These are phyloP conservation scores for Phylloscopus trochilus DNA, from an alignment of 2,113 vertebrate species.

Conservation along the genomic window DNA sequence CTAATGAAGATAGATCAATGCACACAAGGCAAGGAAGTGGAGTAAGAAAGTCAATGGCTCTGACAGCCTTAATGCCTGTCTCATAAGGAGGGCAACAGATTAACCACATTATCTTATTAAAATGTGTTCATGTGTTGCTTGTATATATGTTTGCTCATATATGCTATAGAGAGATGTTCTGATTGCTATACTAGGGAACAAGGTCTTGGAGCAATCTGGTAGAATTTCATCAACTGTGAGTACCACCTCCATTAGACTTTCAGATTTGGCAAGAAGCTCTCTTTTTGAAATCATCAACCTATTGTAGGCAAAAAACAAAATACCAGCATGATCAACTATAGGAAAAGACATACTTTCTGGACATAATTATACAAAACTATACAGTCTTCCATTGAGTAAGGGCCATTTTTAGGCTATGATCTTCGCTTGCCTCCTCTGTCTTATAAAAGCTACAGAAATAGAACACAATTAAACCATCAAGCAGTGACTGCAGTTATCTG, in stretches of 20 bases:
- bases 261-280: background rate
- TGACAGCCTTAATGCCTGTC: background rate
- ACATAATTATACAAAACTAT: background rate
- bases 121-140: background rate
- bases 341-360: background rate
- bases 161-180: background rate
- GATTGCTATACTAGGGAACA: background rate
- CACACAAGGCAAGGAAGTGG: background rate
- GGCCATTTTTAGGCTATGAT: constrained; percentile 18
- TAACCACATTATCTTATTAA: background rate
- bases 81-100: background rate
- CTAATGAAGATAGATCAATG: background rate
- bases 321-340: background rate
- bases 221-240: background rate
- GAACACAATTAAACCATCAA: background rate
- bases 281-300: background rate
- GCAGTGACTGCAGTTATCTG: background rate
- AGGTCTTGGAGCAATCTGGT: background rate
- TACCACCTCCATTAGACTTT: background rate
- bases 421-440: background rate
- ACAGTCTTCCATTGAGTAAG: background rate
- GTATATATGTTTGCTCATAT: background rate
- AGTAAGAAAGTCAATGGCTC: background rate
- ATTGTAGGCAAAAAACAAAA: background rate
- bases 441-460: constrained; percentile 12